Conservation (phyloP, 2,797 vertebrate genomes). For the Phylloscopus collybita region DNA sequence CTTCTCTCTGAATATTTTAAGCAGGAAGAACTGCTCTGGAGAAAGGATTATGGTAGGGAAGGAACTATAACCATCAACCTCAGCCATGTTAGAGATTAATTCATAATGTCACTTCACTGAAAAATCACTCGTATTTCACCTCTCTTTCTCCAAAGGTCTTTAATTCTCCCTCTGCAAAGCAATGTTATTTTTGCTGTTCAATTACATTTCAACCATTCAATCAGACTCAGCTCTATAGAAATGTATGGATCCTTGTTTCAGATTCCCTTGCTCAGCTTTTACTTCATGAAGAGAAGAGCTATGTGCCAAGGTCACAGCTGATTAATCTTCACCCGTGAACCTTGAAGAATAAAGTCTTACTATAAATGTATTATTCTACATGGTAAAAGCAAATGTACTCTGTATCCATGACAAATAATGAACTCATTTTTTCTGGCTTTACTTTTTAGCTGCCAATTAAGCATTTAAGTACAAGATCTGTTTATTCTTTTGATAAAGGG, state of each 20-base stretch:
- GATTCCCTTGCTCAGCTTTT: slow-evolving; percentile 56
- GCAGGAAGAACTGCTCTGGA: not conserved
- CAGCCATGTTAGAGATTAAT: not conserved
- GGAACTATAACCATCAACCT: not conserved
- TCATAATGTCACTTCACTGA: slow-evolving; percentile 12
- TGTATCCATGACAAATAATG: slow-evolving; percentile 48
- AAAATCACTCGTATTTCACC: not conserved
- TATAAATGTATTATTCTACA: slow-evolving; percentile 29
- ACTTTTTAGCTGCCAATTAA: slow-evolving; percentile 49
- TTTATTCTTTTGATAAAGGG: slow-evolving; percentile 5
- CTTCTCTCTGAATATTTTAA: not conserved
- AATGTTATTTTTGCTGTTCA: slow-evolving; percentile 41
- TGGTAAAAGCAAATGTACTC: slow-evolving; percentile 9
- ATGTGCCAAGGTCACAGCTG: slow-evolving; percentile 62
- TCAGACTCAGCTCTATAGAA: slow-evolving; percentile 11
- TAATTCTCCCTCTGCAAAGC: slow-evolving; percentile 10
- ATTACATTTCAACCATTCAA: slow-evolving; percentile 17
- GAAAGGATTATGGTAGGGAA: not conserved
- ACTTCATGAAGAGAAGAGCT: not conserved
- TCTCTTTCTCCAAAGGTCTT: slow-evolving; percentile 2
- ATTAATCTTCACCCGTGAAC: slow-evolving; percentile 64
- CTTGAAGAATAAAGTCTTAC: slow-evolving; percentile 44
- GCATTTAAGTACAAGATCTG: slow-evolving; percentile 4
- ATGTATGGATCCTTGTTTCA: not conserved
- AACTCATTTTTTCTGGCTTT: slow-evolving; percentile 29